Base-by-base conservation (phyloP, 2,797 vertebrate species). In the Bradypus variegatus region DNA sequence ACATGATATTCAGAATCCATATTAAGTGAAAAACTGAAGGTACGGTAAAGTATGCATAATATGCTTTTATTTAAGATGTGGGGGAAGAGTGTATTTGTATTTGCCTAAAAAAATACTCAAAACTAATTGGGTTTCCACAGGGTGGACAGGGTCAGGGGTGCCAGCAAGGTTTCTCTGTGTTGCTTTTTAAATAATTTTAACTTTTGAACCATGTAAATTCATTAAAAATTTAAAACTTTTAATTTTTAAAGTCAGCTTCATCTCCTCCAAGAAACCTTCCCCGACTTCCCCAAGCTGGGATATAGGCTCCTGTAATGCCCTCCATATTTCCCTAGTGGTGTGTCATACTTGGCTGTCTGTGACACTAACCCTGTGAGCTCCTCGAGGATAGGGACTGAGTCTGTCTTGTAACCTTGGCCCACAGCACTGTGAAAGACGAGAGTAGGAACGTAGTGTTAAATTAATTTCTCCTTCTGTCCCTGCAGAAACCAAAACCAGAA, bases 401-500 rank as follows among this genome's bases (percentile, higher is more conserved):
- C 70, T 53, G 16, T 77, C n/a, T 85, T 88, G 29, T 53, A 82
- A 78, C 7, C 41, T 65, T 31, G 27, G 45, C 73, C 31, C 18
- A 6, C 64, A 83, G 86, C 23, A 69, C 29, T 77, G n/a, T 83
- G 69, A 64, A 10, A 36, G 60, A 69, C n/a, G 70, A 88, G 55
- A 87, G 38, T 8, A 60, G 36, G 70, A 82, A 14, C 45, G 73
- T 27, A 12, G 53, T 70, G 72, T 91, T 90, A 83, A 82, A 85
- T 90, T 89, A 41, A 75, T 86, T 76, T 91, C 29, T 93, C 55
- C 33, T n/a, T 81, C 55, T 96, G 78, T 86, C 64, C 58, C 19
- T 88, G 2, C 65, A 96, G 95, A 95, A 92, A 93, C 84, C 88
- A 92, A 90, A 90, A 69, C 77, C 81, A 93, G 93, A 86, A 94